Percentiles rank a stretch among this genome's conserved stretches.
Conservation (phyloP, 2,113 vertebrate genomes). For the Myrmecobius fasciatus region DNA sequence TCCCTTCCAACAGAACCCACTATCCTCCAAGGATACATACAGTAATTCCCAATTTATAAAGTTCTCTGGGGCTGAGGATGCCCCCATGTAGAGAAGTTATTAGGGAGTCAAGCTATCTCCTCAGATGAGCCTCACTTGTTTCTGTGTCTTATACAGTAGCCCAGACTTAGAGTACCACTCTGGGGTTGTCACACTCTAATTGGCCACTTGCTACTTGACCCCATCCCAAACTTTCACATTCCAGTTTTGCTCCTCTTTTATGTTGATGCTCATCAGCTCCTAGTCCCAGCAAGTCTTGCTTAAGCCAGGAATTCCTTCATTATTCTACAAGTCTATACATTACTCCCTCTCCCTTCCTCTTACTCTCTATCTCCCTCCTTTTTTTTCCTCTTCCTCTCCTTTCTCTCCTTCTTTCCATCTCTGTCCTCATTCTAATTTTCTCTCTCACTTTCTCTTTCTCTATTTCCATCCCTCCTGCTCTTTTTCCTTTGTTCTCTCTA, state of each 20-base stretch:
- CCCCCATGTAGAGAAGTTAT: not conserved
- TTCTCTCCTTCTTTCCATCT: not conserved
- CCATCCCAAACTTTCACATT: not conserved
- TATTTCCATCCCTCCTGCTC: not conserved
- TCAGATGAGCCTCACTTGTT: not conserved
- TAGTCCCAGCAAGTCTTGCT: not conserved
- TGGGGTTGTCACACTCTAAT: not conserved
- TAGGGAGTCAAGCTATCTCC: not conserved
- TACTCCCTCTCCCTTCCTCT: not conserved
- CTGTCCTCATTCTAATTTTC: too few relatives aligned
- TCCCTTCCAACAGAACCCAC: not conserved
- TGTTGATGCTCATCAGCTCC: not conserved
- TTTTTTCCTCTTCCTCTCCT: not conserved
- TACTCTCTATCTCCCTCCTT: not conserved
- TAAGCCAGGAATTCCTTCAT: not conserved
- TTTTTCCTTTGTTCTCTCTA: too few relatives aligned
- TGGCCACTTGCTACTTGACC: not conserved
- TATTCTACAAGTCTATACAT: not conserved
- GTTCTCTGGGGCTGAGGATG: not conserved
- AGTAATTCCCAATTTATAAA: not conserved
- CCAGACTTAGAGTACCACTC: not conserved
- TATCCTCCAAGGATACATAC: not conserved
- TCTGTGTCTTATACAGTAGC: not conserved
- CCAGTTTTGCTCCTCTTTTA: not conserved
- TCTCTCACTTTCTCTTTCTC: not conserved